These are phyloP conservation scores for Parelbella ahira DNA, from an alignment of 2,888 invertebrate species.

Conservation along the genomic window DNA sequence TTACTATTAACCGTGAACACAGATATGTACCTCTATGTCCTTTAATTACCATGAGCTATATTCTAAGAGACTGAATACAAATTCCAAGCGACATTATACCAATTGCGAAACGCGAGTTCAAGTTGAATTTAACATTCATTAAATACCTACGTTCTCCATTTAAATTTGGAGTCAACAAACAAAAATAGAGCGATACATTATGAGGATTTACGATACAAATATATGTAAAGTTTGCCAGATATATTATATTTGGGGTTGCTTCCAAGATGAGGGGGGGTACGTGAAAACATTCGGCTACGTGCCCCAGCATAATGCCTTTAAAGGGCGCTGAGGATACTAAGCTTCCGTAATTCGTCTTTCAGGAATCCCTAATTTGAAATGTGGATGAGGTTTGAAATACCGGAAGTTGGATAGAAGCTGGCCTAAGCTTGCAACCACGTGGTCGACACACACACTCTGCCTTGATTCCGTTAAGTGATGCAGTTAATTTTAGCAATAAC, in stretches of 20 bases:
- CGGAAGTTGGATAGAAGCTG: constrained; percentile 41
- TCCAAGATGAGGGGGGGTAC: constrained; percentile 70
- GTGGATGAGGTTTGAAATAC: constrained; percentile 68
- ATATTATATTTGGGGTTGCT: constrained; percentile 79
- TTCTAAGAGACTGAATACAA: constrained; percentile 38
- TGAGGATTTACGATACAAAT: constrained; percentile 79
- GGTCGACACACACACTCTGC: background rate
- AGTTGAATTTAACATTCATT: constrained; percentile 73
- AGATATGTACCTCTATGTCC: too few species aligned
- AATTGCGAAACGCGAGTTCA: constrained; percentile 58
- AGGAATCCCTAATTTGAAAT: constrained; percentile 80
- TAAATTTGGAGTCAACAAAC: constrained; percentile 72
- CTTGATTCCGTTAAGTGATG: background rate
- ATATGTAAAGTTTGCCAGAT: constrained; percentile 80
- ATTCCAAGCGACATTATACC: constrained; percentile 52
- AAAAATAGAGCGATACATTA: constrained; percentile 80
- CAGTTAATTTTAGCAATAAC: too few species aligned
- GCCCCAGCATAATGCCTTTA: constrained; percentile 74
- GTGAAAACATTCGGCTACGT: constrained; percentile 78
- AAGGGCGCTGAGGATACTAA: constrained; percentile 69
- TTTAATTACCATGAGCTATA: too few species aligned
- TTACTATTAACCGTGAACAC: too few species aligned
- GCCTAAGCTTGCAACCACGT: background rate
- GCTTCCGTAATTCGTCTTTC: constrained; percentile 76
- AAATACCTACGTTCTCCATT: constrained; percentile 66